phyloP scores from a whole-genome alignment of 35 echinoderm and acorn worm species.

The Lytechinus variegatus region DNA sequence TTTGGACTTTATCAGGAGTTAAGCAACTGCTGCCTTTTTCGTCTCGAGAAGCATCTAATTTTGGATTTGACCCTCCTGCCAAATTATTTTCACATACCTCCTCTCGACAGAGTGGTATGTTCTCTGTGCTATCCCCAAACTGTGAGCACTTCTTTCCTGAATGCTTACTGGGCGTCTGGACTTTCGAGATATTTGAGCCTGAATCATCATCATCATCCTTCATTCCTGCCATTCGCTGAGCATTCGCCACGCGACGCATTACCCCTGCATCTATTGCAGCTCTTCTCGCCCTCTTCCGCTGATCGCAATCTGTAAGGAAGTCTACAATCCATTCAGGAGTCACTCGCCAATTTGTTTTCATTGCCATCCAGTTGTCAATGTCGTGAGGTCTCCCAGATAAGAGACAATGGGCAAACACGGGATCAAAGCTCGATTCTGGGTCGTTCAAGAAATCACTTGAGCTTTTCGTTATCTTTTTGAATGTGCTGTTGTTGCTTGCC shows the following conservation, averaged over 20 bases:
- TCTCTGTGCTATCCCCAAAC: background rate
- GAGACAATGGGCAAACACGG: conserved; percentile 2
- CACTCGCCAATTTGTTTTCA: conserved; percentile 16
- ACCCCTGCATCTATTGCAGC: background rate
- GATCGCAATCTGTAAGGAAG: conserved; percentile 26
- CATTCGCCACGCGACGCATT: conserved; percentile 33
- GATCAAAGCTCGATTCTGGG: background rate
- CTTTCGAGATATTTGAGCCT: background rate
- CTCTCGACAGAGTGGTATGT: background rate
- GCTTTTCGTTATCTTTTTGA: conserved; percentile 24
- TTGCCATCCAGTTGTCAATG: conserved; percentile 49
- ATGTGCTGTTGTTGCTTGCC: conserved; percentile 21
- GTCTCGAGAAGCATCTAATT: background rate
- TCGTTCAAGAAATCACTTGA: background rate
- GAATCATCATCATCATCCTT: background rate
- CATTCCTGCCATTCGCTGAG: background rate
- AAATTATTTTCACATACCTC: background rate
- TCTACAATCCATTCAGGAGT: conserved; percentile 33
- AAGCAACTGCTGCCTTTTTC: background rate
- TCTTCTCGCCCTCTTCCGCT: background rate
- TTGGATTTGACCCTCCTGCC: background rate
- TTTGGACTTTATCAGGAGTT: background rate
- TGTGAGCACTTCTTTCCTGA: background rate
- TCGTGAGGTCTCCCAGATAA: background rate
- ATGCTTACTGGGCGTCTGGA: background rate